These are phyloP conservation scores for Amniataba percoides DNA, from an alignment of 2,797 vertebrate genomes.

Conservation along the genomic window DNA sequence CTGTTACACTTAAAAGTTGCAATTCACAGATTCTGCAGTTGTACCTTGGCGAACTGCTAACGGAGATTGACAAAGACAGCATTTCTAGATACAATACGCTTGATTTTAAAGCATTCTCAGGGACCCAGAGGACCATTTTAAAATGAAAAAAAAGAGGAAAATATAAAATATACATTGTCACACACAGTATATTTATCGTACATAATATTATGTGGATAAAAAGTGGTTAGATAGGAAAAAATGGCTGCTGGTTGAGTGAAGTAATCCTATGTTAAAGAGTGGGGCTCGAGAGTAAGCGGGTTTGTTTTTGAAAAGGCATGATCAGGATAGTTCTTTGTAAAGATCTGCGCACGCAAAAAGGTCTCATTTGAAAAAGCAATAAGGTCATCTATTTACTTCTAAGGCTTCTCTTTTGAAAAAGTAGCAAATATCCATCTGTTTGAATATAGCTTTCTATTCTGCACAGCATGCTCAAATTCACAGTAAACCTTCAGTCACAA, in stretches of 20 bases:
- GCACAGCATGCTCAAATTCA: conserved; percentile 81
- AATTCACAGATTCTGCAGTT: conserved; percentile 76
- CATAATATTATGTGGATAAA: conserved; percentile 46
- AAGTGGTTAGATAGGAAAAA: conserved; percentile 44
- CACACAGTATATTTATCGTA: conserved; percentile 38
- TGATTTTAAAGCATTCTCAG: conserved; percentile 73
- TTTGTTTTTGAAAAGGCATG: conserved; percentile 59
- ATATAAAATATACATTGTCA: conserved; percentile 46
- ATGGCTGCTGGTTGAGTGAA: conserved; percentile 70
- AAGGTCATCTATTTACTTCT: conserved; percentile 61
- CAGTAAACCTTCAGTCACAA: conserved; percentile 82
- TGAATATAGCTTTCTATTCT: conserved; percentile 60
- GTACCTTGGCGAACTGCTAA: conserved; percentile 81
- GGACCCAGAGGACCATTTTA: conserved; percentile 52
- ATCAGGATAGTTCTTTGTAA: conserved; percentile 53
- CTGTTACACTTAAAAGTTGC: conserved; percentile 58
- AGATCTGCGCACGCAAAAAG: conserved; percentile 55
- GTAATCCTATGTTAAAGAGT: conserved; percentile 47
- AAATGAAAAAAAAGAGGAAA: conserved; percentile 49
- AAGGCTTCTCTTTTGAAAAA: conserved; percentile 75
- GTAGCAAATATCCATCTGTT: conserved; percentile 61
- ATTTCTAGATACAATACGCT: conserved; percentile 67
- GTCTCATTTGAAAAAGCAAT: conserved; percentile 54
- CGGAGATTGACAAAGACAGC: conserved; percentile 70
- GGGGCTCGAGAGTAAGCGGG: conserved; percentile 48